These are phyloP conservation scores for Platyura marginata DNA, from an alignment of 1,140 invertebrate species.

Conservation along the genomic window DNA sequence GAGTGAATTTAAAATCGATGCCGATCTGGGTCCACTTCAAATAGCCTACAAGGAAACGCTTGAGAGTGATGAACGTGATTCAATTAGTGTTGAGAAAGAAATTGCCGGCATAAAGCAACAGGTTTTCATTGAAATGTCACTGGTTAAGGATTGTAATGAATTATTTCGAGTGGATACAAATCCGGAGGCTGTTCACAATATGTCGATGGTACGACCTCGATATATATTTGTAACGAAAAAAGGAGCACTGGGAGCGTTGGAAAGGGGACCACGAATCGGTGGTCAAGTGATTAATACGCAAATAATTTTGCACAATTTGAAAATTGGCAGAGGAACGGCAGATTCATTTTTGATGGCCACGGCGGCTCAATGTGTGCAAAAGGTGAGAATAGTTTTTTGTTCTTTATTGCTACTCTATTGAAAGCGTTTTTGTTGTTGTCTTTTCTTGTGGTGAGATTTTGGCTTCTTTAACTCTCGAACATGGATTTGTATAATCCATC, in stretches of 20 bases:
- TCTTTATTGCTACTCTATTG: no score
- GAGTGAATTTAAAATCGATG: constrained; percentile 83
- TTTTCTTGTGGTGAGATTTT: no score
- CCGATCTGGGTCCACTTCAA: constrained; percentile 81
- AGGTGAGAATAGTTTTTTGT: no score
- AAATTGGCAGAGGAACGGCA: constrained; percentile 47
- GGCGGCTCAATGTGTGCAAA: constrained; percentile 55
- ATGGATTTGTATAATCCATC: no score
- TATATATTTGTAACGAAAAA: constrained; percentile 36
- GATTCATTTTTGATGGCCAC: constrained; percentile 60
- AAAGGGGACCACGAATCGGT: constrained; percentile 49
- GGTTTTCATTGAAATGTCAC: constrained; percentile 36
- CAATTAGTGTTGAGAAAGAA: constrained; percentile 38
- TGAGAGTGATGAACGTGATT: constrained; percentile 26
- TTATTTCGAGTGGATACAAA: constrained; percentile 35
- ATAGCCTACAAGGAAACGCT: constrained; percentile 83
- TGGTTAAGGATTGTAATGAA: constrained; percentile 23
- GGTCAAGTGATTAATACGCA: constrained; percentile 55
- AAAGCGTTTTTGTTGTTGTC: no score
- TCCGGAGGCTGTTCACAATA: constrained; percentile 40
- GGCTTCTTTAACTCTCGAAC: constrained; percentile 9
- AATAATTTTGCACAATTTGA: constrained; percentile 58
- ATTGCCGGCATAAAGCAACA: constrained; percentile 38
- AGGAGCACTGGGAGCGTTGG: constrained; percentile 41
- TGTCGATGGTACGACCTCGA: constrained; percentile 36